These are phyloP conservation scores for Alloscopus bannaensis DNA, from an alignment of 2,888 invertebrate genomes.

Conservation along the genomic window DNA sequence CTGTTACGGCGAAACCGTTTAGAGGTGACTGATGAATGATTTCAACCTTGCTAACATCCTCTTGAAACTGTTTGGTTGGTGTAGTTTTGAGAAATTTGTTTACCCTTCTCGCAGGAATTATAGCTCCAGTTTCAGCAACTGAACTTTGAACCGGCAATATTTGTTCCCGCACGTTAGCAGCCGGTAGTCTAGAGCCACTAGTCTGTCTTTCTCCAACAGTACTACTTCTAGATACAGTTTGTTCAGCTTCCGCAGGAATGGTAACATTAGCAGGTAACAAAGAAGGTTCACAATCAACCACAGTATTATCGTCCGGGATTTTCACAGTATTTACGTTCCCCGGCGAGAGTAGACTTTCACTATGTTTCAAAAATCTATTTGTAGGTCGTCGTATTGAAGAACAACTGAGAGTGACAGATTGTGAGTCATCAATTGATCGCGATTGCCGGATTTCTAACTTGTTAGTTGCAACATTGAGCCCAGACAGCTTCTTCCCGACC, in stretches of 20 bases:
- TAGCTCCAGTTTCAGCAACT: background rate
- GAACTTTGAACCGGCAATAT: background rate
- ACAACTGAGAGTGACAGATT: background rate
- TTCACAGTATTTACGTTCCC: background rate
- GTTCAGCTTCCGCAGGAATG: background rate
- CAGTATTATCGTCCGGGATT: background rate
- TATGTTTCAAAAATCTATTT: slow-evolving; percentile 35
- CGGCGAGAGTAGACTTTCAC: background rate
- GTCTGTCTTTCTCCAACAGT: background rate
- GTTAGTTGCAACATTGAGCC: background rate
- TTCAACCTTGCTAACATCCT: background rate
- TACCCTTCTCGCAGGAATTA: background rate
- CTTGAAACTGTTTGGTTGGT: background rate
- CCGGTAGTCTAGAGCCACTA: background rate
- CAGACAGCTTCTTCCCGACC: slow-evolving; percentile 4
- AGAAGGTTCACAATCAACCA: background rate
- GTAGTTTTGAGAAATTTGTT: background rate
- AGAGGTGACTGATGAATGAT: background rate
- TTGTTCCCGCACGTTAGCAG: background rate
- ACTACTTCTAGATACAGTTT: background rate
- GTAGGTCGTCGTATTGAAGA: background rate
- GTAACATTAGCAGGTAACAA: background rate
- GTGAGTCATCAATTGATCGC: background rate
- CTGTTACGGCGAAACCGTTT: background rate
- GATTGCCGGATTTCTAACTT: background rate